phyloP scores from a whole-genome alignment of 2,797 vertebrate genomes.

The Pteropus rufus region DNA sequence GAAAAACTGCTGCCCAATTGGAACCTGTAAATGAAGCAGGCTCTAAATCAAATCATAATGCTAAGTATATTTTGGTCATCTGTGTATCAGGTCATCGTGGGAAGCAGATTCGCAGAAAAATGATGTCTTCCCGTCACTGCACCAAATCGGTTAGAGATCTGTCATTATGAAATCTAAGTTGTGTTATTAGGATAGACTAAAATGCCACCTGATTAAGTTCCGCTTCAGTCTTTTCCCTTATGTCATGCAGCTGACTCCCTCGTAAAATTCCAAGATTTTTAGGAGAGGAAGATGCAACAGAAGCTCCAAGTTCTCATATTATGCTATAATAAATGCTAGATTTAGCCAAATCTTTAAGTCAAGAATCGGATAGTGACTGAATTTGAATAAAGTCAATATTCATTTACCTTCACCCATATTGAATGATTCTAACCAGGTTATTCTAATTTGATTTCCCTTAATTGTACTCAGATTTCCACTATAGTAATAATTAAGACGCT shows the following conservation, averaged over 20 bases:
- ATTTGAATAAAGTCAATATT: constrained; percentile 2
- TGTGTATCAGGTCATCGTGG: neutral
- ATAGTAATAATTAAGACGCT: neutral
- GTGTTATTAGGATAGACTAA: neutral
- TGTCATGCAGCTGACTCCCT: neutral
- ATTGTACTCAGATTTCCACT: neutral
- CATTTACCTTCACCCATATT: neutral
- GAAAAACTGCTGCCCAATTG: neutral
- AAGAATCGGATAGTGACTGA: neutral
- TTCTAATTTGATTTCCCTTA: neutral
- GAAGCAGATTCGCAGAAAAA: constrained; percentile 13
- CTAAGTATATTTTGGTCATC: neutral
- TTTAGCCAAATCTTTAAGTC: neutral
- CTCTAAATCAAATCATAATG: neutral
- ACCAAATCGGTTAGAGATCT: neutral
- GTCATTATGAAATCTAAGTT: neutral
- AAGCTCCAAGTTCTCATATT: neutral
- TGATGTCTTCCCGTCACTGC: neutral
- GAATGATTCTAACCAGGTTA: constrained; percentile 14
- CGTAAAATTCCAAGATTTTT: neutral
- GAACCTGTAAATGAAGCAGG: neutral
- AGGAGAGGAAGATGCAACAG: neutral
- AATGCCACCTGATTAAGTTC: neutral
- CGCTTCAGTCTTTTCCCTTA: neutral
- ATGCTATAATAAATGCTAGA: neutral